These are phyloP conservation scores for Nephrotoma appendiculata DNA, from an alignment of 2,888 invertebrate genomes.

Conservation along the genomic window DNA sequence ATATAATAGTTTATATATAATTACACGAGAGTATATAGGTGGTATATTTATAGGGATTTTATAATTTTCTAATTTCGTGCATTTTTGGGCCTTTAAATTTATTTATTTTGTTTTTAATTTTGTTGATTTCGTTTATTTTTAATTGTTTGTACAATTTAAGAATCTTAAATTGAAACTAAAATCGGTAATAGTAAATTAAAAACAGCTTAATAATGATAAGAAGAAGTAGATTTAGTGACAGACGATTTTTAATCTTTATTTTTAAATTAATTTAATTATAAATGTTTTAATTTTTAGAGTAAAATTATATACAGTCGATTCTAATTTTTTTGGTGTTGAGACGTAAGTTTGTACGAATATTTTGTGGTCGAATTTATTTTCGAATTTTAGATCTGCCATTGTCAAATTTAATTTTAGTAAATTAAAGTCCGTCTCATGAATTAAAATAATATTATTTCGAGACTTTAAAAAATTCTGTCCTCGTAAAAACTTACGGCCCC, in stretches of 20 bases:
- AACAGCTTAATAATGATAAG: neutral
- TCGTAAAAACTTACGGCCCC: too few species aligned
- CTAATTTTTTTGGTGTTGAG: neutral
- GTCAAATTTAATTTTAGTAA: too few species aligned
- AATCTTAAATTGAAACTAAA: neutral
- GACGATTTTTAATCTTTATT: neutral
- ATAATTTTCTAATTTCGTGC: neutral
- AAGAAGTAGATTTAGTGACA: neutral
- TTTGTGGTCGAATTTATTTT: too few species aligned
- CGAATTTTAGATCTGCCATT: too few species aligned
- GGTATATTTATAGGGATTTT: neutral
- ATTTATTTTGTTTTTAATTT: neutral
- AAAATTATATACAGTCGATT: neutral
- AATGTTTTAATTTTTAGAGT: neutral
- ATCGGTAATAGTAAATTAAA: neutral
- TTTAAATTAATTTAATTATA: neutral
- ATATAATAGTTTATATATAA: too few species aligned
- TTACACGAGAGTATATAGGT: too few species aligned
- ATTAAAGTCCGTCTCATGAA: too few species aligned
- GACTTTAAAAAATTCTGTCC: too few species aligned
- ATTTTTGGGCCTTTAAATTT: neutral
- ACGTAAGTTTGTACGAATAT: too few species aligned
- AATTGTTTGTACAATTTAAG: neutral
- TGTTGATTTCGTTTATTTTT: neutral
- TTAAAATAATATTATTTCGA: too few species aligned